A percentile compares a stretch with the other conserved stretches of the same genome.
Evolutionary conservation across 2,113 vertebrate genomes (phyloP).

Genomic region (Turnix velox): DNA sequence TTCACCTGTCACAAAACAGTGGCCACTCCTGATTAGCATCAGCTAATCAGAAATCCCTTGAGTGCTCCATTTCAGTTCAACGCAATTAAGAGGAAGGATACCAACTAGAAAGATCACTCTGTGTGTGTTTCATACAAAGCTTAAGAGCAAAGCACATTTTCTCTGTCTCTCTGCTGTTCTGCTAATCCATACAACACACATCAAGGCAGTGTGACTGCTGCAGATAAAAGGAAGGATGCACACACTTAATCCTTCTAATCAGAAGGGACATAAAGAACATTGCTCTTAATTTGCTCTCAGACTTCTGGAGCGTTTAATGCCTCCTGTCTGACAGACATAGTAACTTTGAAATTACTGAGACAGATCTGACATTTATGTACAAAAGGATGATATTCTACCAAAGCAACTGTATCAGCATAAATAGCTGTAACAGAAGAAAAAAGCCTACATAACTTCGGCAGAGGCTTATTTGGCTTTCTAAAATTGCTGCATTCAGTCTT

Average conservation of each 20-base stretch:
- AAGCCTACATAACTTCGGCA: not conserved
- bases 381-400: not conserved
- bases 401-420: not conserved
- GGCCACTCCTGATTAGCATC: not conserved
- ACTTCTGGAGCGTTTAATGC: not conserved
- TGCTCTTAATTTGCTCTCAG: not conserved
- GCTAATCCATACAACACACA: not conserved
- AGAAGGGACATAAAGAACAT: not conserved
- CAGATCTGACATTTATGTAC: not conserved
- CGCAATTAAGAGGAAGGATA: not conserved
- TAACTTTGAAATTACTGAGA: not conserved
- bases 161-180: not conserved
- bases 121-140: not conserved
- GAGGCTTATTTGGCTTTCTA: not conserved
- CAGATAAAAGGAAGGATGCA: not conserved
- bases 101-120: not conserved
- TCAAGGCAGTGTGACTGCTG: not conserved
- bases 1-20: not conserved
- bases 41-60: not conserved
- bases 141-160: not conserved
- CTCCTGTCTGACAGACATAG: not conserved
- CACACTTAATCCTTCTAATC: not conserved
- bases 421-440: not conserved
- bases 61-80: not conserved
- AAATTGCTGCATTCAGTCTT: not conserved